Evolutionary conservation across 2,113 vertebrate species (phyloP).

Genomic region (Fulica atra): DNA sequence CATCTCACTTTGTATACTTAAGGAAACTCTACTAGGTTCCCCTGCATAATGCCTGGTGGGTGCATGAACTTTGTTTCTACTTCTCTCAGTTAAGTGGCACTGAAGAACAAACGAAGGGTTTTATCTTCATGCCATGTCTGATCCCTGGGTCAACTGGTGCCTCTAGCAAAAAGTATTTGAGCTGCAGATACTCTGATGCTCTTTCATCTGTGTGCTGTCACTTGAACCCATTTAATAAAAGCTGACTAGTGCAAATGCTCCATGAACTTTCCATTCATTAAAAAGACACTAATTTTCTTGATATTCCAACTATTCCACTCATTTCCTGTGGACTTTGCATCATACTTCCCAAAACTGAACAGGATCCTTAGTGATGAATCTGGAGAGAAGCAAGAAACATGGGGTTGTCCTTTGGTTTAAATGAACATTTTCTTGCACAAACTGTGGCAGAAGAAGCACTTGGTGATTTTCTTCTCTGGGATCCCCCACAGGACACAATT

Average conservation of each 20-base stretch:
- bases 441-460: background rate
- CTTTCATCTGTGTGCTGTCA: background rate
- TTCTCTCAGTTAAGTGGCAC: background rate
- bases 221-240: background rate
- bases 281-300: background rate
- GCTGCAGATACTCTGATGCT: background rate
- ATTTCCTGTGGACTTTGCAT: background rate
- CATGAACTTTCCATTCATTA: background rate
- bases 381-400: background rate
- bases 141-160: background rate
- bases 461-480: background rate
- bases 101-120: background rate
- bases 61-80: background rate
- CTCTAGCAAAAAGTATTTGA: background rate
- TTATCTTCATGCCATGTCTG: background rate
- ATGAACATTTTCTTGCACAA: background rate
- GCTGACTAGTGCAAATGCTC: background rate
- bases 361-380: background rate
- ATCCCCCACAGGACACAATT: background rate
- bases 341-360: background rate
- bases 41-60: background rate
- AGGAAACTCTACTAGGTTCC: background rate
- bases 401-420: background rate
- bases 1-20: background rate
- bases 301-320: background rate